Evolutionary conservation across 2,888 invertebrate genomes (phyloP).

Genomic region (Ochropleura plecta): DNA sequence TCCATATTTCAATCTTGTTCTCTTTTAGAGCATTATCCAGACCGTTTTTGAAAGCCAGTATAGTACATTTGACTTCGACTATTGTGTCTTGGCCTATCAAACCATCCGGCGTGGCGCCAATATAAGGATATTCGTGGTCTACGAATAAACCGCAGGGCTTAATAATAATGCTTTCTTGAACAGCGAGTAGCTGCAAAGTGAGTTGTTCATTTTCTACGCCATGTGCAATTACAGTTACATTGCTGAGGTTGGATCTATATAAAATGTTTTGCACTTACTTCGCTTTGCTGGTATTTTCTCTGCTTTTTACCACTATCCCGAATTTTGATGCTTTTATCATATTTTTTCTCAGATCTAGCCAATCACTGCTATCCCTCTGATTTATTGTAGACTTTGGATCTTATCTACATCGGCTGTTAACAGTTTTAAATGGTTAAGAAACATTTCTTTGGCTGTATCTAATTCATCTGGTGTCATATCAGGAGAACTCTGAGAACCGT

Average conservation of each 20-base stretch:
- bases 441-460: constrained; percentile 3
- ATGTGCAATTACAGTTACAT: constrained; percentile 31
- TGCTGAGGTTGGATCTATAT: constrained; percentile 10
- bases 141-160: constrained; percentile 59
- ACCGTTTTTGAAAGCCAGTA: constrained; percentile 15
- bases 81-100: constrained; percentile 46
- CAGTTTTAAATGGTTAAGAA: constrained; percentile 3
- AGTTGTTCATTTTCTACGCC: constrained; percentile 46
- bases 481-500: constrained; percentile 5
- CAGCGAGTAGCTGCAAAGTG: constrained; percentile 13
- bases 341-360: constrained; percentile 24
- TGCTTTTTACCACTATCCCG: constrained; percentile 12
- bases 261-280: constrained; percentile 25
- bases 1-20: constrained; percentile 3
- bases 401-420: constrained; percentile 12
- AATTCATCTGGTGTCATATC: constrained; percentile 10
- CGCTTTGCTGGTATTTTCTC: constrained; percentile 12
- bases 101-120: constrained; percentile 58
- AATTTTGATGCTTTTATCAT: constrained; percentile 16
- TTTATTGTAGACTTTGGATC: constrained; percentile 10
- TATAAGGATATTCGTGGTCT: constrained; percentile 46
- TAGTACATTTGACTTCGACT: constrained; percentile 46
- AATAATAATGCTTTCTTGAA: constrained; percentile 43
- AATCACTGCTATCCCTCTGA: constrained; percentile 23
- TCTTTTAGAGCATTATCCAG: constrained; percentile 13